Evolutionary conservation across 1,140 invertebrate species (phyloP), one percentile per base, ranked within the genome.

Genomic region (Cydia fagiglandana): DNA sequence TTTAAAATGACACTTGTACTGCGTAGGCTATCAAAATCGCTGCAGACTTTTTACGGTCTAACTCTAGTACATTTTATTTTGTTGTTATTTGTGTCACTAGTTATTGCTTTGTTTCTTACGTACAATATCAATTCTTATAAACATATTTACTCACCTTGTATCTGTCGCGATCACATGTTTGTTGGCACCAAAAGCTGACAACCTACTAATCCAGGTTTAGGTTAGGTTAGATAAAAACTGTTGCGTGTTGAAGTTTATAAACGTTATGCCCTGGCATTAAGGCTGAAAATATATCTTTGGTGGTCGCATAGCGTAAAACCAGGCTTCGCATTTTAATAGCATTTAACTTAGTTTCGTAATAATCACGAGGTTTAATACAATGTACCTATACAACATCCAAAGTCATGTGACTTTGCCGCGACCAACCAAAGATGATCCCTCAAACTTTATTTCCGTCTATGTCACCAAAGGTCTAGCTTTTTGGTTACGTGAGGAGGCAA

Each of bases 321-420:
- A 68, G 30, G 30, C 4, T 68, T n/a, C 28, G 64, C 64, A 68
- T 68, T 70, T 70, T 70, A 70, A 70, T 70, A 70, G 30, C 1
- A 70, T 41, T 70, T 70, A 70, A 6, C 66, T 34, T 38, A 66
- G 64, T 70, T 45, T 70, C 66, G n/a, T 70, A 38, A 70, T 70
- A 70, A 70, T 70, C 66, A 41, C 66, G 66, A 38, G 66, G 34
- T 34, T 68, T 70, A 66, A 70, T 70, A 70, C 66, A 70, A 45
- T 70, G 66, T 70, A 47, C 38, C 7, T 41, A 17, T 28, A 28
- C 28, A 15, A 68, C 30, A 70, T 41, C 66, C n/a, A 24, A 70
- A 70, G 66, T 70, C 66, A 70, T 38, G 66, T 70, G 66, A 70
- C 66, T 68, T 68, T 70, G 24, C n/a, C 30, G 38, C 6, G 20